Conservation (phyloP, 1,140 invertebrate genomes). For the Drosophila jambulina region DNA sequence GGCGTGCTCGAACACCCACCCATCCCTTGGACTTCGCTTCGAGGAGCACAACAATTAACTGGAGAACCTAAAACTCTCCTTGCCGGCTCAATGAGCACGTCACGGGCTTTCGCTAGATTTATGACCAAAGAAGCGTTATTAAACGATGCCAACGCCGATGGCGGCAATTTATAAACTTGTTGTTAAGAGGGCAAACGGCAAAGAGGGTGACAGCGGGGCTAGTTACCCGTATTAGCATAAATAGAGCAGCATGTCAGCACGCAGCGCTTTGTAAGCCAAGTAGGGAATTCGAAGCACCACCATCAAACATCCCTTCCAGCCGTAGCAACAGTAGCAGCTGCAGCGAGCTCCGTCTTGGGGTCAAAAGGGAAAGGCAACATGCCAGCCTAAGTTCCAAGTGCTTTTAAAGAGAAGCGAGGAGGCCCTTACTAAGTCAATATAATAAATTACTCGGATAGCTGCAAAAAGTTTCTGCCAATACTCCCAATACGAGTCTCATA, state of each 20-base stretch:
- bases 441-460: conserved; percentile 73
- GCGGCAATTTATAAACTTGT: conserved; percentile 64
- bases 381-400: conserved; percentile 61
- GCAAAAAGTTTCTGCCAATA: conserved; percentile 48
- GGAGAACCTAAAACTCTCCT: conserved; percentile 26
- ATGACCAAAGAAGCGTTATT: conserved; percentile 66
- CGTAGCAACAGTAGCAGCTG: conserved; percentile 1
- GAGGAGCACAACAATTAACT: conserved; percentile 58
- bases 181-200: not conserved
- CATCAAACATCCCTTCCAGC: not conserved
- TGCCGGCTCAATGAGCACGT: conserved; percentile 60
- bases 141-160: conserved; percentile 54
- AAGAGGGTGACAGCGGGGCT: not conserved
- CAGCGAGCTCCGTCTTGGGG: not conserved
- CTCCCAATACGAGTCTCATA: conserved; percentile 10
- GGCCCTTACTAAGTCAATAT: conserved; percentile 54
- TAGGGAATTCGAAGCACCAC: conserved; percentile 21
- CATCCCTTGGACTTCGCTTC: not conserved
- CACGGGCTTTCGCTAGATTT: conserved; percentile 61
- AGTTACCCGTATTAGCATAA: conserved; percentile 58
- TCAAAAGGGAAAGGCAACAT: conserved; percentile 56
- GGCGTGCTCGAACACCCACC: conserved; percentile 6
- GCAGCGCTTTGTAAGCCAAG: conserved; percentile 42
- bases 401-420: conserved; percentile 5
- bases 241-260: conserved; percentile 31